Percentiles rank a stretch among this genome's conserved stretches.
Conservation (phyloP, 2,888 invertebrate genomes). For the Ormia ochracea region DNA sequence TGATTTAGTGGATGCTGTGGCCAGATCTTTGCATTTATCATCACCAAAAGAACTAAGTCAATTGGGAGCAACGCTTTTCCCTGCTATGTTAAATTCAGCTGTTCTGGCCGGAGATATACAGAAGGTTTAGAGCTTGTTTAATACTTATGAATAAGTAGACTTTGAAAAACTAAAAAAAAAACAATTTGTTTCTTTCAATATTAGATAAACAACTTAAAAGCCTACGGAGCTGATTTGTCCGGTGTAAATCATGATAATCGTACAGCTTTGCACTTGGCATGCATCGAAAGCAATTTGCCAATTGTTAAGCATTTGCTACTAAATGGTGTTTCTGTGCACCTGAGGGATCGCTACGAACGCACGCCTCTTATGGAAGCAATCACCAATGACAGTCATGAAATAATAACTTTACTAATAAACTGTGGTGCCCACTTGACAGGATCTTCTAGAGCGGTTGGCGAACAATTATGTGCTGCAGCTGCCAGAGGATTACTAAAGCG, state of each 20-base stretch:
- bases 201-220: constrained; percentile 73
- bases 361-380: constrained; percentile 86
- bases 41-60: constrained; percentile 79
- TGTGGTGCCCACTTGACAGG: constrained; percentile 87
- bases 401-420: constrained; percentile 82
- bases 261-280: constrained; percentile 89
- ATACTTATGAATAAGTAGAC: no score
- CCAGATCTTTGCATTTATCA: constrained; percentile 79
- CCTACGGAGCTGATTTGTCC: constrained; percentile 85
- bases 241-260: constrained; percentile 85
- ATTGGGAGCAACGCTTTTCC: constrained; percentile 81
- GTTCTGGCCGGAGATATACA: constrained; percentile 79
- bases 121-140: constrained; percentile 75
- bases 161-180: neutral
- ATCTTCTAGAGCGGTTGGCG: constrained; percentile 80
- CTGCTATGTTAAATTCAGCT: constrained; percentile 83
- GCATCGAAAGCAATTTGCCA: constrained; percentile 82
- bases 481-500: constrained; percentile 80
- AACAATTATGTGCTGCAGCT: constrained; percentile 83
- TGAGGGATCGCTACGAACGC: constrained; percentile 83
- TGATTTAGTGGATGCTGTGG: constrained; percentile 81
- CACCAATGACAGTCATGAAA: constrained; percentile 80
- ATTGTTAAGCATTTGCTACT: constrained; percentile 85
- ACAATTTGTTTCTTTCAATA: neutral
- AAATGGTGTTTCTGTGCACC: constrained; percentile 89